Evolutionary conservation across 2,888 invertebrate species (phyloP), one percentile per base, ranked within the genome.

Genomic region (Ptychoptera contaminata): DNA sequence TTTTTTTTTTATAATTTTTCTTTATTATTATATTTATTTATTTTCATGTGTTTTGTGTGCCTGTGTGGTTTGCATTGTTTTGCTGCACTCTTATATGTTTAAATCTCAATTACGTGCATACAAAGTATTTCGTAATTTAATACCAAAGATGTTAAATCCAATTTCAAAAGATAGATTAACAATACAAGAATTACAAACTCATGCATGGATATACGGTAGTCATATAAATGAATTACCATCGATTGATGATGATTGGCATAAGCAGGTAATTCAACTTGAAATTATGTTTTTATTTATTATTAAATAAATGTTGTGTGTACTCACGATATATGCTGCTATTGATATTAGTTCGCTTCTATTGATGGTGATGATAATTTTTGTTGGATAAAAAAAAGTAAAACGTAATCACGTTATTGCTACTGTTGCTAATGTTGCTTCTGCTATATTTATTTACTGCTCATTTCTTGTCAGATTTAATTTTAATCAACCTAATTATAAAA

Each of bases 91-190:
- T 41, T 41, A 9, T 34, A n/a, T 15, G 15, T 37, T n/a, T 16
- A 37, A 9, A 12, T 9, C 15, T 9, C 30, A 40, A 40, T 40
- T 15, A 23, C 23, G 23, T 23, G 23, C 23, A 23, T 23, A 5
- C 23, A 34, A 9, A 53, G 53, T 50, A 38, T 52, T 53, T 48
- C 49, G 49, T 44, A 52, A 53, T 49, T 48, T 53, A 44, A 49
- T 53, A 45, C 46, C 47, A 30, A 49, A 48, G 48, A 52, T 54
- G 53, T 39, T 53, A 32, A 53, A 52, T 44, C 49, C 54, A 2
- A 46, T 48, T 43, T 47, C 51, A 14, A 49, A 46, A 15, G 47
- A 50, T 8, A 50, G 54, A 36, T 51, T 54, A 32, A 46, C 49
- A 35, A 51, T 52, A 46, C 32, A 47, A 15, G 47, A 53, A 45